Conservation (phyloP, 2,888 invertebrate genomes). For the Cremastinae sp. region DNA sequence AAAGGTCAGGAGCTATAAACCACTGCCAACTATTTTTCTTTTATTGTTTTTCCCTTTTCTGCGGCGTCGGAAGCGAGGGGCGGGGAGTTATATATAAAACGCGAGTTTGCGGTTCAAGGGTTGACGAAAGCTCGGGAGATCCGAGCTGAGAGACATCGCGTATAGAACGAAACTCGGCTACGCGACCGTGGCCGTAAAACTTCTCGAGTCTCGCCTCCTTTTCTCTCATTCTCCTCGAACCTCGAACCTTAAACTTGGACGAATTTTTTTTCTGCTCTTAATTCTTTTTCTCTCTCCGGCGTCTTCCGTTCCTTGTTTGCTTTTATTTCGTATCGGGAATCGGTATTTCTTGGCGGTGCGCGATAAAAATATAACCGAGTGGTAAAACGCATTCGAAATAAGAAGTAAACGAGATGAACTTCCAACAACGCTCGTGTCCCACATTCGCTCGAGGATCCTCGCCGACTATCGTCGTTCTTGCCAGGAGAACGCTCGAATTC, state of each 20-base stretch:
- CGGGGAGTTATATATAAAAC: conserved; percentile 29
- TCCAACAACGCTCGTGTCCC: conserved; percentile 45
- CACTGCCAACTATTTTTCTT: conserved; percentile 30
- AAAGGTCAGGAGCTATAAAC: conserved; percentile 1
- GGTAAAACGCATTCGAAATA: conserved; percentile 28
- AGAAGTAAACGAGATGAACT: conserved; percentile 1
- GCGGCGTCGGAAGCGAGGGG: background rate
- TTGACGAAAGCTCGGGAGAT: conserved; percentile 54
- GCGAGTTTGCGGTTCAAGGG: conserved; percentile 56
- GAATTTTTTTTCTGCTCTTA: conserved; percentile 27
- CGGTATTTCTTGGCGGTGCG: conserved; percentile 31
- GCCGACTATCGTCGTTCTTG: conserved; percentile 6
- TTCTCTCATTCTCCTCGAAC: conserved; percentile 1
- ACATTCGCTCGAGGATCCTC: conserved; percentile 39
- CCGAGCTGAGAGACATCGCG: conserved; percentile 14
- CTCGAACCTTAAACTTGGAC: conserved; percentile 52
- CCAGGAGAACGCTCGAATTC: conserved; percentile 21
- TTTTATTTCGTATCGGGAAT: conserved; percentile 9
- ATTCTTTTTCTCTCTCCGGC: conserved; percentile 12
- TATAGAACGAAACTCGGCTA: conserved; percentile 7
- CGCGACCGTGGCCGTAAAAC: conserved; percentile 48
- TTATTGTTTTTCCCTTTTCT: conserved; percentile 11
- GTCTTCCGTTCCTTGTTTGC: background rate
- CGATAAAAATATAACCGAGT: conserved; percentile 48
- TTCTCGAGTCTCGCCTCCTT: conserved; percentile 32